Percentiles rank a stretch among this genome's conserved stretches.
These are phyloP conservation scores for Scortum barcoo DNA, from an alignment of 2,113 vertebrate species.

Conservation along the genomic window DNA sequence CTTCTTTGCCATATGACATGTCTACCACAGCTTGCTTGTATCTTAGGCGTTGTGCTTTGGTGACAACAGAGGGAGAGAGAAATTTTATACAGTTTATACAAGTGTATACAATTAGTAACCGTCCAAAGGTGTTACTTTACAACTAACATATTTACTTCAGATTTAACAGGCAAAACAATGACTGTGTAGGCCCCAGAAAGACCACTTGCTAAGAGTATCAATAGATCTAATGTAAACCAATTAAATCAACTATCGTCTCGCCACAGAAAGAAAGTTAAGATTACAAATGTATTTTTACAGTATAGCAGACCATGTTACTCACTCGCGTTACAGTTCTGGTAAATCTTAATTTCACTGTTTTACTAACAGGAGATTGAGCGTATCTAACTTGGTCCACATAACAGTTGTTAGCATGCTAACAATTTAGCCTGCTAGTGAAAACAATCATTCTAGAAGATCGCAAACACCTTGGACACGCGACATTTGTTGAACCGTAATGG, in stretches of 20 bases:
- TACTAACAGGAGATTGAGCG: neutral
- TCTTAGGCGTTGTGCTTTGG: neutral
- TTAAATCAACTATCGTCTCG: no score
- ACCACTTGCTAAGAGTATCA: neutral
- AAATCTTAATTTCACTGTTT: neutral
- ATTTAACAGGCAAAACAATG: neutral
- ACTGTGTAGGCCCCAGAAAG: neutral
- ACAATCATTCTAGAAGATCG: neutral
- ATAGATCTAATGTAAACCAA: neutral
- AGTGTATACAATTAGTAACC: neutral
- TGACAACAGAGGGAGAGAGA: slow-evolving; percentile 4
- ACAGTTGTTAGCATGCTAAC: slow-evolving; percentile 10
- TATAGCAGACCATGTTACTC: neutral
- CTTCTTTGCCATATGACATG: slow-evolving; percentile 83
- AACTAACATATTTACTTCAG: neutral
- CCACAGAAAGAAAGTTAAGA: no score
- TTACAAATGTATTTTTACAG: neutral
- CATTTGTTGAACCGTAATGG: neutral
- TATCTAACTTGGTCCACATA: neutral
- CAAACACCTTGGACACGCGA: no score
- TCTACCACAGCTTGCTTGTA: slow-evolving; percentile 6
- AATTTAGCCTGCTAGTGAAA: neutral
- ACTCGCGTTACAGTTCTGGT: neutral
- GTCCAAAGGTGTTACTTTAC: no score
- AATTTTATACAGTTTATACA: no score